Conservation (phyloP, 2,888 invertebrate species). For the Agonopterix alstromeriana region DNA sequence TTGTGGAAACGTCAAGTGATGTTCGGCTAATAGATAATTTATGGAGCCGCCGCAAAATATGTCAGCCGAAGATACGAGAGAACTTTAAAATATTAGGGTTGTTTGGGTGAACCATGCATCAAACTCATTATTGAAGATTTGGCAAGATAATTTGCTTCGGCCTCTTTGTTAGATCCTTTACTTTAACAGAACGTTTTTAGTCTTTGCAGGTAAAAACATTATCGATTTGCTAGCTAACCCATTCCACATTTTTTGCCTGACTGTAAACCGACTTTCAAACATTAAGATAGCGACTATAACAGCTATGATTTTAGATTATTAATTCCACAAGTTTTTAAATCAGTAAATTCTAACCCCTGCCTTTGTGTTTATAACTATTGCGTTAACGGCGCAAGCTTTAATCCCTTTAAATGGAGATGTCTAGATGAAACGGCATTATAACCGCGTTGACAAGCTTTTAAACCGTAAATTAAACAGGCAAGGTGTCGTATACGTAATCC, state of each 20-base stretch:
- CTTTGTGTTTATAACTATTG: constrained; percentile 15
- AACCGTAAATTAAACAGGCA: constrained; percentile 47
- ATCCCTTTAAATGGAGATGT: constrained; percentile 57
- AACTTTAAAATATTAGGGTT: constrained; percentile 68
- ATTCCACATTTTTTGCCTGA: too few relatives aligned
- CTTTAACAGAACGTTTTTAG: too few relatives aligned
- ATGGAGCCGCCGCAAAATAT: constrained; percentile 54
- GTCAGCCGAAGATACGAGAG: constrained; percentile 37
- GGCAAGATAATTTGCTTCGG: constrained; percentile 50
- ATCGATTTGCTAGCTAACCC: too few relatives aligned
- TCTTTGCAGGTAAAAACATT: too few relatives aligned
- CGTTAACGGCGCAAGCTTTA: constrained; percentile 38
- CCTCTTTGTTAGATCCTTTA: constrained; percentile 20
- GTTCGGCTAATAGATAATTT: constrained; percentile 73
- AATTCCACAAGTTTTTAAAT: neutral
- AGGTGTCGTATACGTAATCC: constrained; percentile 62
- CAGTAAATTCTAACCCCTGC: neutral
- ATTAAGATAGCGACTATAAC: too few relatives aligned
- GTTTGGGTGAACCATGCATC: constrained; percentile 42
- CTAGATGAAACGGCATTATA: constrained; percentile 40
- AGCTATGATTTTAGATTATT: too few relatives aligned
- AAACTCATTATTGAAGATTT: constrained; percentile 37
- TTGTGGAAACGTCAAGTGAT: constrained; percentile 69
- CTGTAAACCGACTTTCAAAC: too few relatives aligned
- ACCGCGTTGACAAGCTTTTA: constrained; percentile 62